These are phyloP conservation scores for Onychomys arenicola DNA, from an alignment of 2,797 vertebrate species.

Conservation along the genomic window DNA sequence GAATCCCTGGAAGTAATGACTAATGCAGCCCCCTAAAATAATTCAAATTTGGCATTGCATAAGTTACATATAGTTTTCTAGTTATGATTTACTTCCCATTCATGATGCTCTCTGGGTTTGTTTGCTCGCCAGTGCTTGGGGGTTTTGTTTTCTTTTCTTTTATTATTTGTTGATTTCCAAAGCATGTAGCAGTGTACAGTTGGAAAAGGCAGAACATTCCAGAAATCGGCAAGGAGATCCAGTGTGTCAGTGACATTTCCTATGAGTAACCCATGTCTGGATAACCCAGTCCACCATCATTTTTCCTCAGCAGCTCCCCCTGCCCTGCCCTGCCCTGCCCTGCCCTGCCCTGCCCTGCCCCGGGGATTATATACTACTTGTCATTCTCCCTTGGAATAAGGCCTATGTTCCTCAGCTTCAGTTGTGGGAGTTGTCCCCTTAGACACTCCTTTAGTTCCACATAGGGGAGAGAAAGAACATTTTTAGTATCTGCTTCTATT, in stretches of 20 bases:
- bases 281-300: constrained; percentile 28
- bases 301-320: background rate
- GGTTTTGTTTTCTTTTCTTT: constrained; percentile 43
- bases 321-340: too few species aligned
- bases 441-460: constrained; percentile 41
- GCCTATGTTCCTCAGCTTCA: constrained; percentile 16
- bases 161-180: constrained; percentile 72
- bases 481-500: constrained; percentile 22
- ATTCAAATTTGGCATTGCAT: constrained; percentile 8
- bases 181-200: constrained; percentile 65
- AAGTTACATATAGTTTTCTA: background rate
- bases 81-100: constrained; percentile 7
- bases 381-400: constrained; percentile 33
- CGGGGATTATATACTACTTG: constrained; percentile 34
- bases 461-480: background rate
- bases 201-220: constrained; percentile 71
- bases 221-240: constrained; percentile 70
- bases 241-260: constrained; percentile 52
- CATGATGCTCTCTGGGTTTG: background rate
- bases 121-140: background rate
- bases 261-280: constrained; percentile 72
- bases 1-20: constrained; percentile 4
- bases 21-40: background rate
- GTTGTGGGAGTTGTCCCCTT: background rate
- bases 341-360: constrained; percentile 7